Percentiles rank a stretch among this genome's conserved stretches.
Conservation (phyloP, 1,140 invertebrate species). For the Cardiocondyla obscurior region DNA sequence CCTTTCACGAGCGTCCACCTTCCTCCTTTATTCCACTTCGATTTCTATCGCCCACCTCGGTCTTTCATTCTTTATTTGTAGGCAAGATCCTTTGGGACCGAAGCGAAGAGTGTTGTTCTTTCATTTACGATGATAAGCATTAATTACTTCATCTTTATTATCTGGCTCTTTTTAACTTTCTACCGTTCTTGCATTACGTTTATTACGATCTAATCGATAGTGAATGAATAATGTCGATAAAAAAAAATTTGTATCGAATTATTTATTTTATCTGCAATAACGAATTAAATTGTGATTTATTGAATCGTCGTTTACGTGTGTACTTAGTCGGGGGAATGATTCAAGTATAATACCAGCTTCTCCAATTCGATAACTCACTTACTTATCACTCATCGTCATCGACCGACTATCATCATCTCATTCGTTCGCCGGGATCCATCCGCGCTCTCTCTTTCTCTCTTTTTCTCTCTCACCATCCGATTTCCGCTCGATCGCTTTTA, state of each 20-base stretch:
- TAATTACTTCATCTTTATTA: background rate
- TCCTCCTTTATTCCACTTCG: background rate
- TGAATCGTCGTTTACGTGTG: constrained; percentile 3
- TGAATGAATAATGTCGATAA: background rate
- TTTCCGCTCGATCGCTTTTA: constrained; percentile 41
- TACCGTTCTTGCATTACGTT: background rate
- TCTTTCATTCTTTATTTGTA: background rate
- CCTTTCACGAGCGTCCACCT: background rate
- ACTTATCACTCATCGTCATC: constrained; percentile 46
- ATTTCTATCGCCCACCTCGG: background rate
- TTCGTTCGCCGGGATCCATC: background rate
- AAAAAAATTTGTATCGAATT: background rate
- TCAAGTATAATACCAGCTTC: constrained; percentile 24
- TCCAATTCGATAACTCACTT: constrained; percentile 26
- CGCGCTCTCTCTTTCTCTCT: too few species aligned
- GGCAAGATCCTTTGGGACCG: background rate
- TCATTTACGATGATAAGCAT: background rate
- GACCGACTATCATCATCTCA: constrained; percentile 31
- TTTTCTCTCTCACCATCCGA: constrained; percentile 9
- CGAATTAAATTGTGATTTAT: background rate
- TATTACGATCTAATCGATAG: background rate
- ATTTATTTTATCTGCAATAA: background rate
- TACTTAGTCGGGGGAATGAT: background rate
- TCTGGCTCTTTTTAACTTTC: background rate
- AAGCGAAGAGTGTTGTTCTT: constrained; percentile 19